Base-by-base conservation (phyloP, 2,888 invertebrate species). In the Amphipyra tragopoginis region DNA sequence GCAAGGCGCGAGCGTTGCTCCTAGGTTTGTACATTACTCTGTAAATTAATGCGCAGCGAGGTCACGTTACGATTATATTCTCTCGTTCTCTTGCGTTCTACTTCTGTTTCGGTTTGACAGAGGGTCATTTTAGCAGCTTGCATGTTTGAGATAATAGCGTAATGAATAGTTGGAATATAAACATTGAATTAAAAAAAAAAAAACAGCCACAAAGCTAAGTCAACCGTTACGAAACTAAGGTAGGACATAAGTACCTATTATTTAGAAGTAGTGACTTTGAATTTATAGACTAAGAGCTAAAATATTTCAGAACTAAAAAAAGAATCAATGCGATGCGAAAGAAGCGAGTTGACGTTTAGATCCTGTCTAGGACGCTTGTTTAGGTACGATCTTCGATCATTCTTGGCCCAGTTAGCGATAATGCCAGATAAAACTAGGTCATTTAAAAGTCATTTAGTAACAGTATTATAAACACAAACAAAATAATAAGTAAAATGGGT, bases 51-150 rank as follows among this genome's bases (percentile, higher is more conserved):
- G 82, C 75, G 67, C 68, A 83, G 83, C 75, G 84, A 81, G 88
- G 86, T 88, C 87, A 88, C 82, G 82, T 86, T 82, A 79, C 80
- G 82, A 81, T 76, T 84, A 74, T 79, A 79, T 80, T 77, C 76
- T 82, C 82, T 89, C 88, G 81, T 90, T 93, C 93, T 93, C 91
- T 91, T 93, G 90, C 82, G 85, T 86, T 91, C 90, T 92, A 87
- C 91, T 91, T 87, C 90, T 90, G 73, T 81, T 65, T 72, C 72
- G 40, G 56, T 60, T 66, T 60, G 55, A 42, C 56, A 67, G 42
- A 54, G 57, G 48, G 53, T 61, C 55, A 62, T 64, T 66, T 55
- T 56, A 44, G 38, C 47, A 49, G 49, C 36, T 43, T 15, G 13
- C 21, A 34, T n/a, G 4, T 10, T 33, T 14, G 15, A 7, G 13